These are phyloP conservation scores for Drosophila pseudoananassae DNA, from an alignment of 1,140 invertebrate genomes.

Conservation along the genomic window DNA sequence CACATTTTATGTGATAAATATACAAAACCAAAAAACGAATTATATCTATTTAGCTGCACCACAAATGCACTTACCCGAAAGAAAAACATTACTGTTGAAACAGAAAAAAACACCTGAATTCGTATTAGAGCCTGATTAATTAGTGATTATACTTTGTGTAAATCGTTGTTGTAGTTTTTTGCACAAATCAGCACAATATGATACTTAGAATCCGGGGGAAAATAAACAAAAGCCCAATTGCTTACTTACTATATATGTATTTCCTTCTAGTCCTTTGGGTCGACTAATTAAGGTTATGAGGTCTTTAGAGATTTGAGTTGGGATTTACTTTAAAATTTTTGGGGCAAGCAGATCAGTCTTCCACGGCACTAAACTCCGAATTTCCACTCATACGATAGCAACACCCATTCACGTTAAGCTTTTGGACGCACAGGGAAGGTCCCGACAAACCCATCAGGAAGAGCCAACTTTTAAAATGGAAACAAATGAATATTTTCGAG, in stretches of 20 bases:
- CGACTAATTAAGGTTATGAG: background rate
- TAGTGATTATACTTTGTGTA: constrained; percentile 46
- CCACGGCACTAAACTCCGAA: constrained; percentile 36
- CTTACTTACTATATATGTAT: background rate
- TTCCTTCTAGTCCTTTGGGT: background rate
- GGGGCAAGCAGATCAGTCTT: constrained; percentile 48
- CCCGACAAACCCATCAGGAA: constrained; percentile 29
- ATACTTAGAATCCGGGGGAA: background rate
- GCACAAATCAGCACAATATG: constrained; percentile 51
- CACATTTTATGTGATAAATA: constrained; percentile 77
- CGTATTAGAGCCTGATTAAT: constrained; percentile 52
- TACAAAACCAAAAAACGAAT: constrained; percentile 30
- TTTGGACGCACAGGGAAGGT: constrained; percentile 27
- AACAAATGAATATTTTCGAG: constrained; percentile 76
- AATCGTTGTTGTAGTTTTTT: constrained; percentile 37
- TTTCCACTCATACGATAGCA: constrained; percentile 18
- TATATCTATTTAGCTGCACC: constrained; percentile 59
- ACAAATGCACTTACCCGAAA: constrained; percentile 64
- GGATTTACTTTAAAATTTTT: background rate
- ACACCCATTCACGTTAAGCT: constrained; percentile 19
- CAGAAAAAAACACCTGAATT: constrained; percentile 33
- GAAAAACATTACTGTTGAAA: constrained; percentile 5
- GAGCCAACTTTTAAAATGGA: constrained; percentile 51
- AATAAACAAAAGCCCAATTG: background rate
- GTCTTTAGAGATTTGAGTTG: too few relatives aligned